Conservation (phyloP, 2,797 vertebrate genomes). For the Myotis pilosus region DNA sequence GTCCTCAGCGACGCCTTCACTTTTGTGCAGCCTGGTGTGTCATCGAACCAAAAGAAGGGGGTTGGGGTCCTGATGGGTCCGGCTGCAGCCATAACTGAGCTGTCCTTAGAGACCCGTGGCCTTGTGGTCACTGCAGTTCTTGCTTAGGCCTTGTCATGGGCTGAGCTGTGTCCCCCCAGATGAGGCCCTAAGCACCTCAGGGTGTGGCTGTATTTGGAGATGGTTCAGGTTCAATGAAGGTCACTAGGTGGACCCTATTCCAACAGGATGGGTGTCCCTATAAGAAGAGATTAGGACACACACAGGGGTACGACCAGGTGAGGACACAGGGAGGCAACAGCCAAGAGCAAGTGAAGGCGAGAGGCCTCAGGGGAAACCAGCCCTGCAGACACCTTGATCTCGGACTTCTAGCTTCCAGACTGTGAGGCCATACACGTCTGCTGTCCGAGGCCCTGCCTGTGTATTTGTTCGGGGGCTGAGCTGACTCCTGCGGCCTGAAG, state of each 20-base stretch:
- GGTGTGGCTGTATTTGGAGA: background rate
- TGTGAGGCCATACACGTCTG: background rate
- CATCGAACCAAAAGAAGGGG: rapidly evolving
- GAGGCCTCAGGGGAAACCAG: background rate
- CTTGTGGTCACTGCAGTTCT: background rate
- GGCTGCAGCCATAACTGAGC: background rate
- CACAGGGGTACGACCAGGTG: rapidly evolving
- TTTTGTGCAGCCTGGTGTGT: rapidly evolving
- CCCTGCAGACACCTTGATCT: rapidly evolving
- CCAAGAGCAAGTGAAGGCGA: rapidly evolving
- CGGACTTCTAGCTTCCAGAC: background rate
- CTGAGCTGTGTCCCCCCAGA: background rate
- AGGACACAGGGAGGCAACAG: background rate
- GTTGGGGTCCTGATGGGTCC: rapidly evolving
- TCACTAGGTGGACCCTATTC: background rate
- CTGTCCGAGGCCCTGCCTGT: rapidly evolving
- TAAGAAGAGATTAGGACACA: background rate
- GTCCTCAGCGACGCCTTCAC: rapidly evolving
- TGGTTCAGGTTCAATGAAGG: too few relatives aligned
- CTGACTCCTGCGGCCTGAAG: background rate
- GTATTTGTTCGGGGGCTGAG: rapidly evolving
- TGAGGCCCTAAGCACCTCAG: background rate
- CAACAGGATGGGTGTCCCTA: background rate
- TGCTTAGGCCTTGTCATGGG: background rate
- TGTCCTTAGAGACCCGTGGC: rapidly evolving